Base-by-base conservation (phyloP, 2,888 invertebrate genomes). In the Scaptomyza reducta region DNA sequence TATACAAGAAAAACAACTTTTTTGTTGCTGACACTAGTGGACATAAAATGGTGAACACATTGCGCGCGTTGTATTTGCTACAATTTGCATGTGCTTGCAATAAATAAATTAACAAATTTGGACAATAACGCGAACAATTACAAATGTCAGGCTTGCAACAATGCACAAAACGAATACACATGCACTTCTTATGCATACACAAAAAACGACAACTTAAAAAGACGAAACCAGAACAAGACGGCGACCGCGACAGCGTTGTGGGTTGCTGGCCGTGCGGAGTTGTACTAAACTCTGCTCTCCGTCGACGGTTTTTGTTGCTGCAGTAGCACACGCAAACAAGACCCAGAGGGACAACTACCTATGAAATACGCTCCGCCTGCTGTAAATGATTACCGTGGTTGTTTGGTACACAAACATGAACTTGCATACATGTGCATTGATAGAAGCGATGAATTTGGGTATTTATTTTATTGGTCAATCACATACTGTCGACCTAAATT, bases 251-350 rank as follows among this genome's bases (percentile, higher is more conserved):
- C 63, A 64, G 57, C 61, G 77, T 73, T 76, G 82, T 74, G 75
- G 55, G 55, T 71, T 66, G 76, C 76, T 77, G 78, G 85, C 85
- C 79, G 79, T 78, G 69, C 79, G 81, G 88, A 81, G 88, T 88
- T 86, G 57, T 82, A 79, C 79, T 79, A 79, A 78, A 79, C 78
- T 79, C 83, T 82, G 78, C 74, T 81, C 74, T 78, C 69, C 31
- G 77, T 29, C 74, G 75, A 63, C 74, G 46, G 70, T 78, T 74
- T 74, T 59, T 74, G 74, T 74, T 74, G 79, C 74, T 74, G 74
- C 75, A 63, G 63, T 50, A 68, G 62, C 74, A 44, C 50, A 63
- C 74, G 56, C 62, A 68, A 74, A 78, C 74, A 74, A 27, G 79
- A 78, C 79, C 79, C 74, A 74, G 70, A 44, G n/a, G 63, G 56